Base-by-base conservation (phyloP, 1,140 invertebrate species). In the Nephila pilipes region DNA sequence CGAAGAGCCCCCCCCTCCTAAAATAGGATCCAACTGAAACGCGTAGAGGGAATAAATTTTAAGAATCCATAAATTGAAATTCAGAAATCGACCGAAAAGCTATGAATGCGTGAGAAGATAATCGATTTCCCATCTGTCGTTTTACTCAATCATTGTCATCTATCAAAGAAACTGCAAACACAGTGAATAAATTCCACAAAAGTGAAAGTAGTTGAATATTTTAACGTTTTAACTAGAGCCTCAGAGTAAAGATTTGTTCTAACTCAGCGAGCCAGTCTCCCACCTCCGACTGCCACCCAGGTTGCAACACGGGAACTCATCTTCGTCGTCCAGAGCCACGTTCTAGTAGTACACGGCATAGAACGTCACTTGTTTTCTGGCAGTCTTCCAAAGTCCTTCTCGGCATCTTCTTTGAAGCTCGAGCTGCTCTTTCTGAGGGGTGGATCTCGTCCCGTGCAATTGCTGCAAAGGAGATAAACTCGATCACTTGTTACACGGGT, bases 221-320 rank as follows among this genome's bases (percentile, higher is more conserved):
- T 46, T 46, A 6, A 46, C 12, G 6, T 60, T 60, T 60, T 14
- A 60, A 60, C 5, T 18, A 5, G 58, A 60, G 58, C 20, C 16
- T 75, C n/a, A 75, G 5, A 32, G 69, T 14, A 32, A 16, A 4
- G 29, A 25, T 36, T 75, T 75, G 25, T 36, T 75, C 69, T 2
- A 32, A 18, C 10, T 88, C 87, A 3, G 63, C 46, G 18, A 88
- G 63, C 87, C 87, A 88, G 5, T 88, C 60, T 32, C 87, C 87
- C 32, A 25, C n/a, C 46, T 88, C 87, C 5, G 87, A 88, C 63
- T 88, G 87, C 87, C 87, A 88, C 18, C 87, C n/a, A 88, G 25
- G 29, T 69, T 29, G 5, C 22, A 6, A 22, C 22, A 29, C 25
- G 46, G 29, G 25, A 55, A 10, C 5, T 85, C 83, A n/a, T 81